Conservation (phyloP, 2,797 vertebrate species). For the Synaphobranchus kaupii region DNA sequence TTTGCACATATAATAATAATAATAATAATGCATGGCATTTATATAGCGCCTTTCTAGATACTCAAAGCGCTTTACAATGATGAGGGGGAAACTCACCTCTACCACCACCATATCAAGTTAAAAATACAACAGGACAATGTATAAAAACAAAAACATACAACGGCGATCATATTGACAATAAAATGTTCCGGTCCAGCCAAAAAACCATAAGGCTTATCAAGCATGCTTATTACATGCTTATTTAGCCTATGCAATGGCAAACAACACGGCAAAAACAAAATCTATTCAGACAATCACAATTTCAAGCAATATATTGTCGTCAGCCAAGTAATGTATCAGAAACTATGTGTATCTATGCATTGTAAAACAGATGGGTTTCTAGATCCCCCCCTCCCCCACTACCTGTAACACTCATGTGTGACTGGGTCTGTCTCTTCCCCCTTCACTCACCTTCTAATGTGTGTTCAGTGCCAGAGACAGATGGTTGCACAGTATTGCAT, state of each 20-base stretch:
- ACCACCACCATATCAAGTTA: background rate
- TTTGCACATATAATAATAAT: too few relatives aligned
- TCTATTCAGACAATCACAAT: background rate
- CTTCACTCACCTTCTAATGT: background rate
- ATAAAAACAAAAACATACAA: background rate
- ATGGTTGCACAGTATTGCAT: background rate
- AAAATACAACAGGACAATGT: background rate
- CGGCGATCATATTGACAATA: too few relatives aligned
- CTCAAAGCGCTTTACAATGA: too few relatives aligned
- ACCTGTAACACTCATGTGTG: background rate
- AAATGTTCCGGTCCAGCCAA: too few relatives aligned
- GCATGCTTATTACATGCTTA: too few relatives aligned
- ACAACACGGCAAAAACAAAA: background rate
- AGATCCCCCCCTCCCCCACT: background rate
- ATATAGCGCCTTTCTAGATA: too few relatives aligned
- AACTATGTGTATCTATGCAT: background rate
- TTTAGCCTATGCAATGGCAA: background rate
- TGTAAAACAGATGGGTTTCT: background rate
- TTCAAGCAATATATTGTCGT: background rate
- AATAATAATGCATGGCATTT: too few relatives aligned
- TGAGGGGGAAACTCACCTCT: too few relatives aligned
- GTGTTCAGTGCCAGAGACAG: background rate
- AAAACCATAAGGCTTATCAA: too few relatives aligned
- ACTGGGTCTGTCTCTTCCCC: background rate
- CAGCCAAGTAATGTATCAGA: background rate